These are phyloP conservation scores for Germaria angustata DNA, from an alignment of 2,888 invertebrate genomes.

Conservation along the genomic window DNA sequence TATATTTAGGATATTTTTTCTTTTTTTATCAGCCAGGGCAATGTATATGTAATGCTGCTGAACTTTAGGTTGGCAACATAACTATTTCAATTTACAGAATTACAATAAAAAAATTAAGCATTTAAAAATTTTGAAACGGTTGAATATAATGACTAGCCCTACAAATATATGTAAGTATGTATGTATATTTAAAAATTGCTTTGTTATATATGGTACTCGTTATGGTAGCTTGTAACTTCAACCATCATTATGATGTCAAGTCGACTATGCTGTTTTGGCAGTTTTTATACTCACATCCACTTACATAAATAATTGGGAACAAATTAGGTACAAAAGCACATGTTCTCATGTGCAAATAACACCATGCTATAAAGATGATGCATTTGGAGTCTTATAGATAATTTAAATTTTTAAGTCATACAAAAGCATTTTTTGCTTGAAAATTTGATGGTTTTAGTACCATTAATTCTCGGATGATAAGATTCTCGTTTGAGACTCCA, in stretches of 20 bases:
- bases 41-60: constrained; percentile 12
- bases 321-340: neutral
- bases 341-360: neutral
- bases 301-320: neutral
- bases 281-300: neutral
- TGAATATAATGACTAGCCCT: neutral
- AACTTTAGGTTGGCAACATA: constrained; percentile 60
- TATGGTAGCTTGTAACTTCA: neutral
- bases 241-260: constrained; percentile 12
- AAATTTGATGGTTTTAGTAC: too few species aligned
- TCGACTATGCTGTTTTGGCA: constrained; percentile 10
- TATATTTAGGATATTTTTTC: neutral
- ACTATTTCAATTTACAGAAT: constrained; percentile 8
- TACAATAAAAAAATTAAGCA: constrained; percentile 17
- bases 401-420: too few species aligned
- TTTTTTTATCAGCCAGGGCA: constrained; percentile 7
- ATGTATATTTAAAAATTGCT: neutral
- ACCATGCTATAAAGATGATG: too few species aligned
- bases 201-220: neutral
- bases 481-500: too few species aligned
- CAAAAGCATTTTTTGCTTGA: too few species aligned
- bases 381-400: too few species aligned
- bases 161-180: neutral
- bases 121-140: neutral
- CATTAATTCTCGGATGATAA: too few species aligned